phyloP scores from a whole-genome alignment of 2,888 invertebrate species.

The Melanophora roralis region DNA sequence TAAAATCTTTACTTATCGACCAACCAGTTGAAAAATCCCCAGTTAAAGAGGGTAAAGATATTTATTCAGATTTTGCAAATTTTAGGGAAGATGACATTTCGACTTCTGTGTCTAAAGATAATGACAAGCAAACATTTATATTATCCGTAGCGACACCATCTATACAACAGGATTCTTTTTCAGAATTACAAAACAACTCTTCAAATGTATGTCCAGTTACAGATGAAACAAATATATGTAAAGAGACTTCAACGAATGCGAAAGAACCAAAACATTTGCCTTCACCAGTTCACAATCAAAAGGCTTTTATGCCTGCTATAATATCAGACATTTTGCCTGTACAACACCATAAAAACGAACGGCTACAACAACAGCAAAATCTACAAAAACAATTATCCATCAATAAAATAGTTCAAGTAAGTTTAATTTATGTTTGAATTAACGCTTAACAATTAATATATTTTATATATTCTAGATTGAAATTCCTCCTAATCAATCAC shows the following conservation, averaged over 20 bases:
- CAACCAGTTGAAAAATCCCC: constrained; percentile 43
- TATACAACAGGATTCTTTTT: constrained; percentile 64
- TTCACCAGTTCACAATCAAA: constrained; percentile 65
- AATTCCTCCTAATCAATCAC: constrained; percentile 62
- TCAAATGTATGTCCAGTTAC: constrained; percentile 60
- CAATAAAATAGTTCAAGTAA: constrained; percentile 63
- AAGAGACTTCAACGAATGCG: constrained; percentile 26
- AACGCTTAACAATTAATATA: background rate
- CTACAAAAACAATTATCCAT: constrained; percentile 57
- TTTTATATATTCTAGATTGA: constrained; percentile 58
- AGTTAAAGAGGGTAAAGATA: constrained; percentile 58
- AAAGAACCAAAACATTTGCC: constrained; percentile 67
- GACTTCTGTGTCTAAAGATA: constrained; percentile 61
- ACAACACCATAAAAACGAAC: constrained; percentile 19
- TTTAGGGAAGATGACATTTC: constrained; percentile 64
- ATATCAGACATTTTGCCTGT: constrained; percentile 55
- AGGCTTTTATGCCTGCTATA: constrained; percentile 25
- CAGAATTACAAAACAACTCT: constrained; percentile 64
- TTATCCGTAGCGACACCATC: constrained; percentile 67
- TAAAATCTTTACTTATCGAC: constrained; percentile 67
- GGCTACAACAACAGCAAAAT: constrained; percentile 34
- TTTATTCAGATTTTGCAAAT: constrained; percentile 68
- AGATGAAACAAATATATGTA: constrained; percentile 43
- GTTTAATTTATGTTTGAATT: background rate
- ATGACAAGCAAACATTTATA: constrained; percentile 67